Base-by-base conservation (phyloP, 1,140 invertebrate species). In the Dreissena rostriformis region DNA sequence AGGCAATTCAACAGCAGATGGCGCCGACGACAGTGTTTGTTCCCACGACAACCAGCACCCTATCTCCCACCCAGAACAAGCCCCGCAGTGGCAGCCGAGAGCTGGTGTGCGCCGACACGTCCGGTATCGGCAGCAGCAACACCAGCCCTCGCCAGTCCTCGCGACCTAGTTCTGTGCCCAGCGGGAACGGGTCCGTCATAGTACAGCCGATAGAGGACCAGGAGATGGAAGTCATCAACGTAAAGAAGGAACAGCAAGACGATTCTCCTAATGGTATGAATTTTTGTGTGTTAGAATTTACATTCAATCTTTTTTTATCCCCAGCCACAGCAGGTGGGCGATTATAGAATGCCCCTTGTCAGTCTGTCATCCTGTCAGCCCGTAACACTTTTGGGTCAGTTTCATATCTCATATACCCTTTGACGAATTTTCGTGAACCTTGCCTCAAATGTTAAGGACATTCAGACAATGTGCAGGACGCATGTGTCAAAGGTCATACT, bases 61-160 rank as follows among this genome's bases (percentile, higher is more conserved):
- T 53, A 1, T 82, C 80, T 15, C 80, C 80, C 53, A 82, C 73
- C 19, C 82, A 84, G 51, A 74, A 70, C 17, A 84, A 78, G 63
- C 26, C 11, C 28, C 53, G 68, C 12, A 29, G 74, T 15, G 75
- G 72, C 63, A 49, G 68, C 57, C 73, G 82, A 22, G 82, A 84
- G 29, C 67, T 84, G 6, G 82, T 68, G 26, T 84, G 82, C 77
- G 82, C 82, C 5, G 82, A 84, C 74, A 84, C 82, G 14, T 84
- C 82, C 10, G 82, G 82, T 39, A 84, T 84, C 49, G 82, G 82
- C 17, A 84, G 82, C 66, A 84, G 65, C 19, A 77, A 84, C 26
- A 84, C 65, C 7, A 84, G 82, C 22, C 82, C 82, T 52, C 82
- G 74, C 39, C 82, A 84, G 55, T 84, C 82, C 28, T 84, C 82